Evolutionary conservation across 2,888 invertebrate species (phyloP).

Genomic region (Mesoligia furuncula): DNA sequence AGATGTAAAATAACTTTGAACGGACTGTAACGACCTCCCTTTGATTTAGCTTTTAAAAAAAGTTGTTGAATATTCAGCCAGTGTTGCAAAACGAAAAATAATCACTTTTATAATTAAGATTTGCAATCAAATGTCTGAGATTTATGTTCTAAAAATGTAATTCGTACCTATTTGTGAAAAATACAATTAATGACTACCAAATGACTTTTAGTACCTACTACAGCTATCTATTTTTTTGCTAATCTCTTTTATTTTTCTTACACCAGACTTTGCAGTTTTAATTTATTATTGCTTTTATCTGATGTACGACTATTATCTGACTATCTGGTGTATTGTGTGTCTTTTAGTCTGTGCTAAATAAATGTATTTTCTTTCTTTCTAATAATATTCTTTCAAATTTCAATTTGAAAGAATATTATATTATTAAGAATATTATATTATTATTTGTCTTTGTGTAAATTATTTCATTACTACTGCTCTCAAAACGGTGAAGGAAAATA

Average conservation of each 20-base stretch:
- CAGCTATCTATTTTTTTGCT: background rate
- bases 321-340: too few species aligned
- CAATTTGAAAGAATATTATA: too few species aligned
- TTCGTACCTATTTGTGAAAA: constrained; percentile 30
- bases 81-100: constrained; percentile 50
- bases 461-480: too few species aligned
- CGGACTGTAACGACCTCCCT: constrained; percentile 16
- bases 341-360: too few species aligned
- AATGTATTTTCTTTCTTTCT: too few species aligned
- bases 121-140: constrained; percentile 40
- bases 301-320: too few species aligned
- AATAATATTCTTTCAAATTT: background rate
- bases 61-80: constrained; percentile 33
- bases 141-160: constrained; percentile 50
- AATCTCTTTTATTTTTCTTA: too few species aligned
- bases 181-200: constrained; percentile 36
- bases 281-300: too few species aligned
- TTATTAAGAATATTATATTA: too few species aligned
- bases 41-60: constrained; percentile 42
- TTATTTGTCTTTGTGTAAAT: too few species aligned
- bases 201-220: constrained; percentile 4
- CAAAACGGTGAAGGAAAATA: too few species aligned
- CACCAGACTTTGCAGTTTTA: too few species aligned
- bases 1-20: background rate
- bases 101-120: constrained; percentile 52